Percentiles rank a stretch among this genome's conserved stretches.
Conservation (phyloP, 2,888 invertebrate species). For the Lithosia quadra region DNA sequence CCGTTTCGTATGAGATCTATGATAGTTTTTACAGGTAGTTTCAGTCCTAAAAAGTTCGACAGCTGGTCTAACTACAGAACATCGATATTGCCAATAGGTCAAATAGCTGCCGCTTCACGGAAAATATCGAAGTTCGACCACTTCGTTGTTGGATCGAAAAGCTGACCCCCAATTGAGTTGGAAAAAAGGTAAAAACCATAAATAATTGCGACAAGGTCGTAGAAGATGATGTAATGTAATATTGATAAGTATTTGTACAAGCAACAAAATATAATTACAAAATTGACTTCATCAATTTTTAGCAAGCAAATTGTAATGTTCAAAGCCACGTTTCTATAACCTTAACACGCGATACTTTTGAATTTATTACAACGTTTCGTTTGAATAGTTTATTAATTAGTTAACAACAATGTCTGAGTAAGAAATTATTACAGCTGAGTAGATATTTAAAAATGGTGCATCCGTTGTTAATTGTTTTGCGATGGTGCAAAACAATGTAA, state of each 20-base stretch:
- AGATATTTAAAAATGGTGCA: not conserved
- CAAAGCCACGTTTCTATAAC: not conserved
- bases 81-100: no score
- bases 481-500: constrained; percentile 9
- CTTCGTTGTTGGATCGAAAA: no score
- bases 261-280: not conserved
- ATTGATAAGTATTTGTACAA: not conserved
- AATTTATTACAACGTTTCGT: constrained; percentile 2
- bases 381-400: constrained; percentile 7
- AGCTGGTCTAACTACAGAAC: no score
- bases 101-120: no score
- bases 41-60: no score
- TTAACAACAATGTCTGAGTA: not conserved
- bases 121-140: no score
- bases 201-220: not conserved
- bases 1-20: no score
- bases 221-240: not conserved
- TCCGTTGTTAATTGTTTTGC: not conserved
- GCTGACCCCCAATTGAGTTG: no score
- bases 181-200: not conserved
- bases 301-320: not conserved
- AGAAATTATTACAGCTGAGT: not conserved
- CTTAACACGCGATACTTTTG: not conserved
- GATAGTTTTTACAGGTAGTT: no score
- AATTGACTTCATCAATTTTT: not conserved